phyloP scores from a whole-genome alignment of 2,888 invertebrate species.

The Gymnocheta viridis region DNA sequence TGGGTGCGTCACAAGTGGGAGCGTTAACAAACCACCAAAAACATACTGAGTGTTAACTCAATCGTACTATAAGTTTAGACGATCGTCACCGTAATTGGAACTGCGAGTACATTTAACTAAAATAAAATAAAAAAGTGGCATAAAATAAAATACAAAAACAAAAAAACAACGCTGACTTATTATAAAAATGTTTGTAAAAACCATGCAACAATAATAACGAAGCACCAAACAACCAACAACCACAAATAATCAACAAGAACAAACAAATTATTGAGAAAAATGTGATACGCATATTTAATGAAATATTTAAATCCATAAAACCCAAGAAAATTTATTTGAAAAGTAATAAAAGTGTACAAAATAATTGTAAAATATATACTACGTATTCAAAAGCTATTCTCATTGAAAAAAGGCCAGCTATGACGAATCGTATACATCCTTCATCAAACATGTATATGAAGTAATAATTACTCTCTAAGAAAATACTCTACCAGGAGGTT shows the following conservation, averaged over 20 bases:
- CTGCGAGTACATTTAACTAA: not conserved
- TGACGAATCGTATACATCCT: not conserved
- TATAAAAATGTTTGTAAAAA: conserved; percentile 29
- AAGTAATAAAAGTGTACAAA: not conserved
- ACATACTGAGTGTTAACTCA: conserved; percentile 7
- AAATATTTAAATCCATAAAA: conserved; percentile 36
- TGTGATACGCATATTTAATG: conserved; percentile 67
- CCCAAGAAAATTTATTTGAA: conserved; percentile 51
- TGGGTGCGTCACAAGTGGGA: conserved; percentile 55
- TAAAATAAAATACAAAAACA: conserved; percentile 1
- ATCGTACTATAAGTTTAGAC: conserved; percentile 8
- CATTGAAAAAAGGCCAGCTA: not conserved
- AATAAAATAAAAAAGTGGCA: not conserved
- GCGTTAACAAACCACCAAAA: conserved; percentile 39
- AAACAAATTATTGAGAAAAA: conserved; percentile 67
- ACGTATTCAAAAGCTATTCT: not conserved
- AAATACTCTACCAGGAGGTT: no score
- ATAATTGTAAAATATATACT: not conserved
- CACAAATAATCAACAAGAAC: conserved; percentile 45
- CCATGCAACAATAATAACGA: conserved; percentile 25
- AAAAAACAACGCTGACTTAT: conserved; percentile 33
- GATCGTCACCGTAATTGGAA: conserved; percentile 26
- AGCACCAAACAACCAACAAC: not conserved
- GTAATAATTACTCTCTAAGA: no score
- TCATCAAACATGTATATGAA: not conserved